Base-by-base conservation (phyloP, 2,797 vertebrate species). In the Sebastes paucispinis region DNA sequence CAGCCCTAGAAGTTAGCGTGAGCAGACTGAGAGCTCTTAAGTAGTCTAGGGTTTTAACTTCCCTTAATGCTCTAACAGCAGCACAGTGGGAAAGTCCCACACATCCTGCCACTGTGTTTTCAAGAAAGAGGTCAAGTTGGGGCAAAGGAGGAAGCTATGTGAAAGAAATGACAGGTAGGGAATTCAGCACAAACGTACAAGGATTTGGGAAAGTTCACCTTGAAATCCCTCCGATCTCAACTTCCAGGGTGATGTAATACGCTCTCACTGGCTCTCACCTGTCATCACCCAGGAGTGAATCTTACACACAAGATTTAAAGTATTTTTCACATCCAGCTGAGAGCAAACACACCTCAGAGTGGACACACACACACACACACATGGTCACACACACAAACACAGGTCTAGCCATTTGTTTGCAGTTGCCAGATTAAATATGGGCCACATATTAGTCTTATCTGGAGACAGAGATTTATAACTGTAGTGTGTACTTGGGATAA, bases 381-480 rank as follows among this genome's bases (percentile, higher is more conserved):
- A 13, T 70, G 65, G 66, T 69, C 84, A 66, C 81, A 79, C 81
- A 77, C n/a, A 59, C 72, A 58, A 16, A 64, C 66, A 74, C 75
- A 69, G 34, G 70, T 87, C 85, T 73, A 83, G 90, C 86, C 87
- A 91, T 93, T 92, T 93, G 91, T 91, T 92, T 88, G 89, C 84
- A 86, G 90, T 68, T 47, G 80, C 72, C 75, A 58, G 87, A 83
- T 90, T 89, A 94, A 79, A 82, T 79, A 70, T 62, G 32, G 73
- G 80, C 80, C 81, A 82, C 60, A 36, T 82, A 69, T 75, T 57
- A 77, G 75, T 80, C 82, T 74, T 85, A 85, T 87, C 84, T 84
- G 12, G 64, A 83, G 80, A 87, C 70, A 57, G 70, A 85, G 84
- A 92, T 90, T 84, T 80, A 87, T 80, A 82, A 73, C 75, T 76